These are phyloP conservation scores for Acanthopleura granulata DNA, from an alignment of 2,888 invertebrate species.

Conservation along the genomic window DNA sequence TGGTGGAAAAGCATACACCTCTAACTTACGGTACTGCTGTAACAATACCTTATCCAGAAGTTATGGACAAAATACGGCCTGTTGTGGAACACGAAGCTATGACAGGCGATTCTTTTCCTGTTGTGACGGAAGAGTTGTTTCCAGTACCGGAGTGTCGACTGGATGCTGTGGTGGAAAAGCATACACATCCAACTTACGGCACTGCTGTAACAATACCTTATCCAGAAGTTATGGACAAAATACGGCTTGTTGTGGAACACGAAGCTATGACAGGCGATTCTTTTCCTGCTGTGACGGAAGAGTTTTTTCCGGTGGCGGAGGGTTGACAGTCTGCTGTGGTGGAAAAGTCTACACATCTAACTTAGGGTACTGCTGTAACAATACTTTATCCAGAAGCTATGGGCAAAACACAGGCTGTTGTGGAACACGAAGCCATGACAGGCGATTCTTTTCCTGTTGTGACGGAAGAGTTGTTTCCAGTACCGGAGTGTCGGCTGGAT, in stretches of 20 bases:
- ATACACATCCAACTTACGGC: neutral
- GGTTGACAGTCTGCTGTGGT: conserved; percentile 1
- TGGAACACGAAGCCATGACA: neutral
- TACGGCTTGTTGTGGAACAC: neutral
- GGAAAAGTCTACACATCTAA: neutral
- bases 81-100: neutral
- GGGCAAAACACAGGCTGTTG: neutral
- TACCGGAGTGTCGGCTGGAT: neutral
- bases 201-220: neutral
- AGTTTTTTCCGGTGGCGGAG: neutral
- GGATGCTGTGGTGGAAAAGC: conserved; percentile 17
- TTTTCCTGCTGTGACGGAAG: conserved; percentile 10
- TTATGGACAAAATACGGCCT: neutral
- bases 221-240: neutral
- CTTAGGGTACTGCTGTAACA: neutral
- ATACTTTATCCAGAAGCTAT: neutral
- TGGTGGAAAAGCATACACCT: conserved; percentile 9
- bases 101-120: conserved; percentile 3
- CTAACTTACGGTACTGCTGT: neutral
- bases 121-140: conserved; percentile 11
- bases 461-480: conserved; percentile 4
- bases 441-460: conserved; percentile 7
- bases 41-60: neutral
- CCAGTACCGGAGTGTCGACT: neutral
- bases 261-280: neutral